phyloP scores from a whole-genome alignment of 2,888 invertebrate species.

The Caradrina kadenii region DNA sequence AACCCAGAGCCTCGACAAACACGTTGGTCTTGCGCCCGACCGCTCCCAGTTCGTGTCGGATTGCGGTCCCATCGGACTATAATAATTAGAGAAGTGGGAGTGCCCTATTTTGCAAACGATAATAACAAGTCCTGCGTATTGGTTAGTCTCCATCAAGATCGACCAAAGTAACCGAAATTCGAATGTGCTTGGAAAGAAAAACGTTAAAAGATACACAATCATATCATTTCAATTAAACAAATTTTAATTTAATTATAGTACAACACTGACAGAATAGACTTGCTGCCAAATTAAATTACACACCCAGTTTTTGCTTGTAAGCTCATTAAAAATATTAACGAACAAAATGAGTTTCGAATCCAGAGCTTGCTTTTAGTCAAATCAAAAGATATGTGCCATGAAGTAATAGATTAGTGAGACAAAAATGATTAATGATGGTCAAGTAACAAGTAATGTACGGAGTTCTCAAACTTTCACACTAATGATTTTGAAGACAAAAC shows the following conservation, averaged over 20 bases:
- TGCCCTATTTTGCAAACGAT: too few relatives aligned
- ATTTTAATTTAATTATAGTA: constrained; percentile 12
- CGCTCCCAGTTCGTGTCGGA: too few relatives aligned
- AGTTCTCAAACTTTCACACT: constrained; percentile 62
- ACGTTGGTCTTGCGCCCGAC: not conserved
- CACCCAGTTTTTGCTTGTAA: constrained; percentile 19
- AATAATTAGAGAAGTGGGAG: too few relatives aligned
- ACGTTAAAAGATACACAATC: constrained; percentile 12
- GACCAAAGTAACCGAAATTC: too few relatives aligned
- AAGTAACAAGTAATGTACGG: constrained; percentile 59
- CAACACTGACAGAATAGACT: constrained; percentile 10
- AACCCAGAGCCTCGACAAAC: not conserved
- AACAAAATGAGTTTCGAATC: constrained; percentile 47
- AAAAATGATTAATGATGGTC: constrained; percentile 61
- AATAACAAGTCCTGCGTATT: too few relatives aligned
- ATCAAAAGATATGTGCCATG: constrained; percentile 51
- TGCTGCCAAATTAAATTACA: constrained; percentile 37
- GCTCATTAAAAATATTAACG: constrained; percentile 37
- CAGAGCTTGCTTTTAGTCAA: constrained; percentile 22
- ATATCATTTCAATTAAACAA: too few relatives aligned
- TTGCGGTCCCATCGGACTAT: too few relatives aligned
- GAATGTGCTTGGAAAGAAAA: not conserved
- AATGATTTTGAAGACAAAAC: constrained; percentile 66
- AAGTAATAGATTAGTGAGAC: constrained; percentile 65
- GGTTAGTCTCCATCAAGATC: too few relatives aligned